Base-by-base conservation (phyloP, 2,888 invertebrate species). In the Caenorhabditis sp. region DNA sequence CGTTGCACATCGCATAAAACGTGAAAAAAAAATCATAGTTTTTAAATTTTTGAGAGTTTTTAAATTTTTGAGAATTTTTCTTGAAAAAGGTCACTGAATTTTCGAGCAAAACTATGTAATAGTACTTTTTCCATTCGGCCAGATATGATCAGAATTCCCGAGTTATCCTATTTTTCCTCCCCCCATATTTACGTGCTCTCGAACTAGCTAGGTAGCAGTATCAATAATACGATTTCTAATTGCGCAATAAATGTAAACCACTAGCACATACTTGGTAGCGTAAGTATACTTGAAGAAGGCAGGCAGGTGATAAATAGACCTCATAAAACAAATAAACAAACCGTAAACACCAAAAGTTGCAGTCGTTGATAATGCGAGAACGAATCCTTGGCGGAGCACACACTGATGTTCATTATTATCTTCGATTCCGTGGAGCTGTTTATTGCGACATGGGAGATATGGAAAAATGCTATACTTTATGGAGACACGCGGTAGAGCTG, bases 381-480 rank as follows among this genome's bases (percentile, higher is more conserved):
- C 91, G 95, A 84, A 93, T 95, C 84, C 91, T 96, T 26, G 95
- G 95, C 0, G 91, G 92, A 0, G 90, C 91, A 81, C 95, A 96
- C 89, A 93, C 93, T 88, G 95, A 95, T 89, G 93, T 93, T 68
- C 91, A 94, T 69, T 94, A 83, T 62, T 89, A 89, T 17, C 81
- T 90, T 3, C 92, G 96, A 21, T 95, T 94, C 89, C 91, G 95
- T 85, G 96, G 97, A 62, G 96, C 95, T 1, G 93, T 95, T 77
- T 95, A 94, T 91, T 96, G 96, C 0, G 96, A 97, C 89, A 65
- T 82, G 60, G 84, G 84, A 43, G 31, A 68, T 36, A 66, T 69
- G 58, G 36, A 74, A 12, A 54, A 86, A 19, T 97, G 96, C 89
- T 94, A 96, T 78, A 93, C 93, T 85, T 91, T 97, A 77, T 97